phyloP scores from a whole-genome alignment of 1,140 invertebrate species.

The Drosophila nannoptera region DNA sequence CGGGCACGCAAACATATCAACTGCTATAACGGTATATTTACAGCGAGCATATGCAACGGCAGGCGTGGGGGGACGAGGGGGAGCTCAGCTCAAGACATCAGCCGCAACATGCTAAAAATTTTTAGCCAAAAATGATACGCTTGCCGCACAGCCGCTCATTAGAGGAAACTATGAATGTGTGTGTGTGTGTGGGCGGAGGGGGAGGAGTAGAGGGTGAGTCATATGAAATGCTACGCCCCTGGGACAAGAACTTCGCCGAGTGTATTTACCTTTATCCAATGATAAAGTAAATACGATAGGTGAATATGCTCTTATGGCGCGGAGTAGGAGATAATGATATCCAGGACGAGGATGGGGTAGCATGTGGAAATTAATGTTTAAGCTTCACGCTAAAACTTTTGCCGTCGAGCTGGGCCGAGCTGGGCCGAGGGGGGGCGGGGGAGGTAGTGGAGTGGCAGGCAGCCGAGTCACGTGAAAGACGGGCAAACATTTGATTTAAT shows the following conservation, averaged over 20 bases:
- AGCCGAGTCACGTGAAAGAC: constrained; percentile 30
- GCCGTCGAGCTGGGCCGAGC: not conserved
- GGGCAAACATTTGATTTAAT: constrained; percentile 79
- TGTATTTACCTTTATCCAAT: constrained; percentile 68
- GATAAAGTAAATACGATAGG: constrained; percentile 59
- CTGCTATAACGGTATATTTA: constrained; percentile 29
- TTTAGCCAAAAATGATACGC: constrained; percentile 56
- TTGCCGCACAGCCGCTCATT: constrained; percentile 61
- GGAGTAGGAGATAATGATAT: constrained; percentile 19
- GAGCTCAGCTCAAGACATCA: constrained; percentile 23
- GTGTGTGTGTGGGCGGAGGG: not conserved
- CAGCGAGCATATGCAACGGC: constrained; percentile 12
- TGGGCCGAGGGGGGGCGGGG: not conserved
- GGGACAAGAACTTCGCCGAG: constrained; percentile 48
- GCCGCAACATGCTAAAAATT: constrained; percentile 56
- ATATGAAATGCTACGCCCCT: constrained; percentile 47
- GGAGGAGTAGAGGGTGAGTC: not conserved
- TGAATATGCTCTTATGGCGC: constrained; percentile 38
- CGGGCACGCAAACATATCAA: constrained; percentile 58
- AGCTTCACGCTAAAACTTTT: constrained; percentile 69
- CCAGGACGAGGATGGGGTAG: not conserved
- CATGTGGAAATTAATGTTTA: constrained; percentile 72
- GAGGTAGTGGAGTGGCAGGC: not conserved
- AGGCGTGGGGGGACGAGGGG: too few relatives aligned
- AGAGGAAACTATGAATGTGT: constrained; percentile 53